Base-by-base conservation (phyloP, 2,113 vertebrate genomes). In the Pyxicephalus adspersus region DNA sequence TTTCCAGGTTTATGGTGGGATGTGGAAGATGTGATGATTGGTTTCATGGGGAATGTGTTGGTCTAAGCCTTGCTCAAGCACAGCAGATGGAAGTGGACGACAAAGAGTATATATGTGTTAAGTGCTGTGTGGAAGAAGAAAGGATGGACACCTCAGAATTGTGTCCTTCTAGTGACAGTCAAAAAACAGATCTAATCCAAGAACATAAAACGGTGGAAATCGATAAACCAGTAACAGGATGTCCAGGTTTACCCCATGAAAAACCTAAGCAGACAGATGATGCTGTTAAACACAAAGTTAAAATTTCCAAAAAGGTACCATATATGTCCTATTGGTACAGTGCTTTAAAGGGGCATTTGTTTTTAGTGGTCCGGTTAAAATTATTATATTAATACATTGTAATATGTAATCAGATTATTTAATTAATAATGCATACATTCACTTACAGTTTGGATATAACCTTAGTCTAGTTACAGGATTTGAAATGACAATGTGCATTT, bases 31-130 rank as follows among this genome's bases (percentile, higher is more conserved):
- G 98, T 83, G 97, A 98, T 76, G 98, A 99, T 89, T 98, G 98
- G 98, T 98, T 98, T 92, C 98, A 99, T 1, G 97, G 98, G 4
- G 98, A 99, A 83, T 99, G 98, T 73, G 95, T 98, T 84, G 98
- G 98, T 22, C 88, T 99, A 71, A 98, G 96, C 87, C 93, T 98
- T 85, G 91, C 91, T 31, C 98, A 98, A 90, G 95, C 97, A 0
- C 95, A 95, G 9, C 95, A 96, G 83, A 97, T 99, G 98, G 95
- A 96, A 88, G 94, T 96, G 85, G 96, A 98, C 87, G 97, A 99
- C 88, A 95, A 97, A 88, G 97, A 98, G 86, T 99, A 98, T 1
- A 95, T 98, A 38, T 99, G 98, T 88, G 90, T 97, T 70, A 97
- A 95, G 81, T 99, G 97, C 86, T 98, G 97, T 82, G 95, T 95